These are phyloP conservation scores for Drosophila pallidifrons DNA, from an alignment of 1,140 invertebrate genomes.

Conservation along the genomic window DNA sequence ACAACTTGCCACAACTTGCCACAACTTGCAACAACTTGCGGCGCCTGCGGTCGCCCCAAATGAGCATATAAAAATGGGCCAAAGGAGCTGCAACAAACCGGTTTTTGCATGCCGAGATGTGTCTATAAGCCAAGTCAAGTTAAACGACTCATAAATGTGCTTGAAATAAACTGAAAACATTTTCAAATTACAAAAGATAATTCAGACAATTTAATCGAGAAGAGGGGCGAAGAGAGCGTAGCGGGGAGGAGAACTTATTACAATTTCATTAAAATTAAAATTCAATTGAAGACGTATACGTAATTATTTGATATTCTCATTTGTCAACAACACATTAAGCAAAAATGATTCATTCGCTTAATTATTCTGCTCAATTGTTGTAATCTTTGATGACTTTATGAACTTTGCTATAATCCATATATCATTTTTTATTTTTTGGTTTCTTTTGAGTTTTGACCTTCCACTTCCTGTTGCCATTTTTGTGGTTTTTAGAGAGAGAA, in stretches of 20 bases:
- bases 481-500: slow-evolving; percentile 3
- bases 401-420: not conserved
- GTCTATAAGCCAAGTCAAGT: slow-evolving; percentile 29
- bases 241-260: not conserved
- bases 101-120: slow-evolving; percentile 24
- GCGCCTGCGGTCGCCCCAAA: slow-evolving; percentile 63
- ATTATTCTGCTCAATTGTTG: not conserved
- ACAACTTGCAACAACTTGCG: slow-evolving; percentile 51
- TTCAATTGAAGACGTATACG: slow-evolving; percentile 3
- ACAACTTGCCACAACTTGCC: slow-evolving; percentile 1
- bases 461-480: slow-evolving; percentile 55
- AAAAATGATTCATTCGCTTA: not conserved
- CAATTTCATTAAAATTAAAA: slow-evolving; percentile 16
- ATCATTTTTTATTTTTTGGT: not conserved
- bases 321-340: not conserved
- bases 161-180: slow-evolving; percentile 38
- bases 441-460: slow-evolving; percentile 28
- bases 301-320: not conserved
- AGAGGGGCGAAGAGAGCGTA: not conserved
- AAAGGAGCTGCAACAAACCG: slow-evolving; percentile 42
- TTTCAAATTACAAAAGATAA: slow-evolving; percentile 42
- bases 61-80: slow-evolving; percentile 56
- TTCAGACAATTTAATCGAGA: slow-evolving; percentile 35
- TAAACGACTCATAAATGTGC: slow-evolving; percentile 40
- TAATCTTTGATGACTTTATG: not conserved